These are phyloP conservation scores for Alfaro cultratus DNA, from an alignment of 2,797 vertebrate species.

Conservation along the genomic window DNA sequence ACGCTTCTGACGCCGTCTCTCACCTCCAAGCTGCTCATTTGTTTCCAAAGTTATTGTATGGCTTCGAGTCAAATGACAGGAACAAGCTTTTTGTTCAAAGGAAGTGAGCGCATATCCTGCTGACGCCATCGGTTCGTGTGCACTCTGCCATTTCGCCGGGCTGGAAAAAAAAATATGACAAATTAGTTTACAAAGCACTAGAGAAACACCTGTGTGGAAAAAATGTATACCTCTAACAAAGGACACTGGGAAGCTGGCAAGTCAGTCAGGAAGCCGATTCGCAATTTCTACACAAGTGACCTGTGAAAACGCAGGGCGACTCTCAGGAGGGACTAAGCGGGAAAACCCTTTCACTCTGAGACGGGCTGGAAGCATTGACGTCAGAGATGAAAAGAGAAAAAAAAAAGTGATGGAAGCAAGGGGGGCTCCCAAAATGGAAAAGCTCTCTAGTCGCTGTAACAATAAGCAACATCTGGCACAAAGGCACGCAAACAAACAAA, in stretches of 20 bases:
- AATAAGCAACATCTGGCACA: slow-evolving; percentile 30
- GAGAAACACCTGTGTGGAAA: slow-evolving; percentile 51
- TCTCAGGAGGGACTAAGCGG: slow-evolving; percentile 50
- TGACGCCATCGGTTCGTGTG: slow-evolving; percentile 43
- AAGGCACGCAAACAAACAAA: neutral
- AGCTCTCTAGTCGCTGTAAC: slow-evolving; percentile 47
- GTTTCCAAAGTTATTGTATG: slow-evolving; percentile 33
- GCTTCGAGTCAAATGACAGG: slow-evolving; percentile 57
- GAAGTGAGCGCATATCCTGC: slow-evolving; percentile 72
- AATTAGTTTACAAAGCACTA: slow-evolving; percentile 14
- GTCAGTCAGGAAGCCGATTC: slow-evolving; percentile 46
- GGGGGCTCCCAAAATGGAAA: slow-evolving; percentile 66
- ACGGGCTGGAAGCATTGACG: slow-evolving; percentile 60
- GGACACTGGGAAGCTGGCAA: slow-evolving; percentile 31
- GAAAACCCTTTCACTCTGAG: slow-evolving; percentile 72
- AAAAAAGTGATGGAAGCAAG: slow-evolving; percentile 39
- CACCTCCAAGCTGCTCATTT: slow-evolving; percentile 14
- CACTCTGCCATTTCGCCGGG: slow-evolving; percentile 22
- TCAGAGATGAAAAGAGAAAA: slow-evolving; percentile 55
- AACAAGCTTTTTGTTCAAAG: slow-evolving; percentile 49
- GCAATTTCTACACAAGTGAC: slow-evolving; percentile 50
- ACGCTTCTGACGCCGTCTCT: slow-evolving; percentile 3
- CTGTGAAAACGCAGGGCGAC: slow-evolving; percentile 55
- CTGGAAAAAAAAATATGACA: slow-evolving; percentile 11
- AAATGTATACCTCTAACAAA: slow-evolving; percentile 29